Percentiles rank a stretch among this genome's conserved stretches.
Conservation (phyloP, 1,140 invertebrate genomes). For the Caenorhabditis remanei region DNA sequence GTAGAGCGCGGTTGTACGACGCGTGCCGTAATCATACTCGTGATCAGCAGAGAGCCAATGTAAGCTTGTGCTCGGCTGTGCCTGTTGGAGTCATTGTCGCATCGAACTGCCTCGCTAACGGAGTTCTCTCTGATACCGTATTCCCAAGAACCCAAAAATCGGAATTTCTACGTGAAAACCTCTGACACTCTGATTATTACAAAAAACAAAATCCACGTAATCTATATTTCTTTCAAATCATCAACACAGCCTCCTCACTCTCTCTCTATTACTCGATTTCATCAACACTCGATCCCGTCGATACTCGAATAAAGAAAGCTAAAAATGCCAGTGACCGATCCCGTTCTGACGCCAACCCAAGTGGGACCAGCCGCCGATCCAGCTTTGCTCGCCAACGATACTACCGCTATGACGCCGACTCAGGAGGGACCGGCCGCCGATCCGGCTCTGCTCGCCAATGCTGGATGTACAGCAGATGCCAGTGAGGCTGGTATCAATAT, state of each 20-base stretch:
- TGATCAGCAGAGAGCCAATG: too few relatives aligned
- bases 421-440: constrained; percentile 22
- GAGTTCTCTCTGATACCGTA: too few relatives aligned
- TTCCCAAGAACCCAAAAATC: too few relatives aligned
- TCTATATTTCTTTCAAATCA: too few relatives aligned
- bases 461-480: background rate
- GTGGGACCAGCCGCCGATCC: constrained; percentile 32
- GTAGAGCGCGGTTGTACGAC: too few relatives aligned
- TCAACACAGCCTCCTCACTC: background rate
- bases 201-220: background rate
- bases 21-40: too few relatives aligned
- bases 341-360: background rate
- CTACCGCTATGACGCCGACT: too few relatives aligned
- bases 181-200: too few relatives aligned
- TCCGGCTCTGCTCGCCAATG: constrained; percentile 38
- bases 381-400: constrained; percentile 14
- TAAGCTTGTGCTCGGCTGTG: too few relatives aligned
- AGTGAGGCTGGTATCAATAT: constrained; percentile 11
- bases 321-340: constrained; percentile 24
- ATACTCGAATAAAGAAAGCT: constrained; percentile 3
- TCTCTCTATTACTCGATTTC: constrained; percentile 22
- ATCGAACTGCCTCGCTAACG: too few relatives aligned
- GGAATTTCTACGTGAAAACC: too few relatives aligned
- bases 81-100: too few relatives aligned
- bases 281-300: constrained; percentile 3